A percentile compares a stretch with the other conserved stretches of the same genome.
Evolutionary conservation across 2,888 invertebrate genomes (phyloP).

Genomic region (Agrochola litura): DNA sequence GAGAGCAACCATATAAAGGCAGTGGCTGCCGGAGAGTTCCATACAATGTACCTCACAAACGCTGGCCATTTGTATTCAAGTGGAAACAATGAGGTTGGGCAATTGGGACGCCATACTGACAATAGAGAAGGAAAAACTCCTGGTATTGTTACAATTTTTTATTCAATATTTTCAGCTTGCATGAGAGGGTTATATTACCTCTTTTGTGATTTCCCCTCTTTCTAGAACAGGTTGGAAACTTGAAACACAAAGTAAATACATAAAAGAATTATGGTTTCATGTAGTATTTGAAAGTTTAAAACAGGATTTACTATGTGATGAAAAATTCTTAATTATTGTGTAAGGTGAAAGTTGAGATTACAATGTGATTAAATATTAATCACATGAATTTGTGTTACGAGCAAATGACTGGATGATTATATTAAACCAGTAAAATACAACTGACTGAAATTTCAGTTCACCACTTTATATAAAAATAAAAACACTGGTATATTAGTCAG

Average conservation of each 20-base stretch:
- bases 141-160: conserved; percentile 71
- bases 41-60: conserved; percentile 94
- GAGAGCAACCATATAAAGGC: conserved; percentile 89
- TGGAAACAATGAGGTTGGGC: conserved; percentile 98
- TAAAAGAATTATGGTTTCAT: neutral
- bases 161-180: neutral
- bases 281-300: neutral
- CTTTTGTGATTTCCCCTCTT: neutral
- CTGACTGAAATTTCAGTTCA: neutral
- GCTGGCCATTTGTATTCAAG: conserved; percentile 96
- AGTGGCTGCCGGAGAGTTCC: conserved; percentile 95
- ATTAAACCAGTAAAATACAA: neutral
- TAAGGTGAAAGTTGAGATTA: conserved; percentile 16
- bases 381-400: neutral
- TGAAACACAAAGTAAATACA: neutral
- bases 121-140: conserved; percentile 78
- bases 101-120: conserved; percentile 93
- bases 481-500: neutral
- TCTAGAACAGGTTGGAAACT: conserved; percentile 14
- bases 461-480: neutral
- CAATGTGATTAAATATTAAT: neutral
- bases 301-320: neutral
- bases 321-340: conserved; percentile 4
- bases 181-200: too few species aligned
- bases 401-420: neutral